Percentiles rank a stretch among this genome's conserved stretches.
Evolutionary conservation across 1,140 invertebrate species (phyloP).

Genomic region (Streblospio benedicti): DNA sequence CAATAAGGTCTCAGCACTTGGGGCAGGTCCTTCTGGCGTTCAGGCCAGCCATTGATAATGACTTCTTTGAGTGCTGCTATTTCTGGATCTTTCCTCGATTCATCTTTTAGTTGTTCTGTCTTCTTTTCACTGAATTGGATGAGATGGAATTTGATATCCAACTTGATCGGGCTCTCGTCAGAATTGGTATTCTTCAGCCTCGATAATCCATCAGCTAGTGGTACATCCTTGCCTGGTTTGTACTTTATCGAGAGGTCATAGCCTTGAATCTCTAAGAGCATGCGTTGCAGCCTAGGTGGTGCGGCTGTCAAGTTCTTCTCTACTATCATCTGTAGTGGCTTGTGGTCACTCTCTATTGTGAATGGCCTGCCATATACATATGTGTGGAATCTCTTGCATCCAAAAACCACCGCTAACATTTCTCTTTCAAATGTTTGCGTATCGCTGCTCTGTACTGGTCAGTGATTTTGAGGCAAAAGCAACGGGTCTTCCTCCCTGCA

Average conservation of each 20-base stretch:
- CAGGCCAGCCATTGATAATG: not conserved
- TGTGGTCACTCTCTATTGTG: conserved; percentile 14
- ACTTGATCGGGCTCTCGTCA: not conserved
- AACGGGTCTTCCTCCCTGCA: conserved; percentile 40
- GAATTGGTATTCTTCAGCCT: not conserved
- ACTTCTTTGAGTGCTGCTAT: not conserved
- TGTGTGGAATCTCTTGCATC: not conserved
- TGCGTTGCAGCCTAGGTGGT: conserved; percentile 43
- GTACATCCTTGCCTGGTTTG: conserved; percentile 39
- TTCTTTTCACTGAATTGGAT: not conserved
- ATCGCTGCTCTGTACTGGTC: conserved; percentile 2
- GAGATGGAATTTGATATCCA: not conserved
- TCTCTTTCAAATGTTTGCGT: conserved; percentile 13
- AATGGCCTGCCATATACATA: conserved; percentile 13
- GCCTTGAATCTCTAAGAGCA: conserved; percentile 42
- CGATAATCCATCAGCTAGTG: conserved; percentile 35
- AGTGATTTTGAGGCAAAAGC: not conserved
- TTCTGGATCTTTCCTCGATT: not conserved
- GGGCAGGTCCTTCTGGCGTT: not conserved
- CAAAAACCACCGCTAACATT: conserved; percentile 12
- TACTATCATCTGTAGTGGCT: conserved; percentile 36
- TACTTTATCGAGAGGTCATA: conserved; percentile 47
- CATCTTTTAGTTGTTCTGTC: not conserved
- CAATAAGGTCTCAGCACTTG: not conserved
- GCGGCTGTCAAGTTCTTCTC: conserved; percentile 42